Evolutionary conservation across 2,797 vertebrate species (phyloP).

Genomic region (Amblyopsis hoosieri): DNA sequence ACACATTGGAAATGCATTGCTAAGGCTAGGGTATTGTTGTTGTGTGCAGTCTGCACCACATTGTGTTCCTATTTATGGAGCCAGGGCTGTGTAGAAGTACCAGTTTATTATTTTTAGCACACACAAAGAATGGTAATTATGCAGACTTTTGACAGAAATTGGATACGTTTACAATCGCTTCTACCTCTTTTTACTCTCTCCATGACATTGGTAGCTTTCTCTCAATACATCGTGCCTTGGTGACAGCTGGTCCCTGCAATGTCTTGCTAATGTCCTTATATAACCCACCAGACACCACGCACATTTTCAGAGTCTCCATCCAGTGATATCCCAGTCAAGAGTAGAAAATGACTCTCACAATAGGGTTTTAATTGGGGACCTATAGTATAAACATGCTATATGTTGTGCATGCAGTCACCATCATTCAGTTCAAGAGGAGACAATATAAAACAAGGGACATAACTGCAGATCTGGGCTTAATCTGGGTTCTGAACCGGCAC

Average conservation of each 20-base stretch:
- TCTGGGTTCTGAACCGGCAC: constrained; percentile 69
- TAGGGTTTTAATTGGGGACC: not conserved
- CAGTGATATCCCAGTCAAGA: constrained; percentile 23
- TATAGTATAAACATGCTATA: constrained; percentile 1
- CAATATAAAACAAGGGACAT: constrained; percentile 42
- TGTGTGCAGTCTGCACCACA: too few species aligned
- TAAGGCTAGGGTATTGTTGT: too few species aligned
- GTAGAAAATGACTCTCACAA: constrained; percentile 9
- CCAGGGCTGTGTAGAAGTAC: too few species aligned
- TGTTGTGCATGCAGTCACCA: constrained; percentile 4
- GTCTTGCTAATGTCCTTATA: constrained; percentile 53
- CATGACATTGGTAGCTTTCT: constrained; percentile 14
- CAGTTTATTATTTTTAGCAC: too few species aligned
- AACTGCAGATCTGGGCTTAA: constrained; percentile 62
- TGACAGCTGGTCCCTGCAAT: constrained; percentile 61
- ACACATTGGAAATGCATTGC: too few species aligned
- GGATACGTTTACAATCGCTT: too few species aligned
- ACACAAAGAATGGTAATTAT: too few species aligned
- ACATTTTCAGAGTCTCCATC: constrained; percentile 29
- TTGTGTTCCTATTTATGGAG: too few species aligned
- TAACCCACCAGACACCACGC: constrained; percentile 54
- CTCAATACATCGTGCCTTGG: constrained; percentile 35
- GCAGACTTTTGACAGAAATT: too few species aligned
- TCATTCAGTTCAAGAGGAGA: constrained; percentile 43
- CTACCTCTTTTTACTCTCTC: constrained; percentile 12